Conservation (phyloP, 2,888 invertebrate genomes). For the Scaptomyza caliginosa region DNA sequence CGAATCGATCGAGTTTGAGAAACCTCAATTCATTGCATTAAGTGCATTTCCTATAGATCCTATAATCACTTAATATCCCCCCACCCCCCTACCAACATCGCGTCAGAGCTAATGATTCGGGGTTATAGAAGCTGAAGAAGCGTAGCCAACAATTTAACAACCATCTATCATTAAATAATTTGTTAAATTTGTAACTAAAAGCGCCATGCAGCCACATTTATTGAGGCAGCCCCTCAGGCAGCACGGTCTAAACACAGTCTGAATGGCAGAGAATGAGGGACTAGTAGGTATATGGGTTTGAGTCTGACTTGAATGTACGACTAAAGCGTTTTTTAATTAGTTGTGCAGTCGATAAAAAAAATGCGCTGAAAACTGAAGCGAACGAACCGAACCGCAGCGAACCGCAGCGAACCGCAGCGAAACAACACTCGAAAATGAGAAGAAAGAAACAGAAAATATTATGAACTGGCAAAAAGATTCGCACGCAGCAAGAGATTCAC, state of each 20-base stretch:
- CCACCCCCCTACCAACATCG: neutral
- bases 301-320: slow-evolving; percentile 31
- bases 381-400: slow-evolving; percentile 43
- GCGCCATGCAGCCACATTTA: slow-evolving; percentile 58
- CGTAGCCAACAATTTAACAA: slow-evolving; percentile 68
- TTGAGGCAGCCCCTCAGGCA: slow-evolving; percentile 16
- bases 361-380: slow-evolving; percentile 64
- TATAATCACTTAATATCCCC: slow-evolving; percentile 69
- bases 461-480: slow-evolving; percentile 60
- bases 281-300: neutral
- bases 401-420: slow-evolving; percentile 2
- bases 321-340: slow-evolving; percentile 75
- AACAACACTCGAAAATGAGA: neutral
- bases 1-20: neutral
- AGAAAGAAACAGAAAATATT: neutral
- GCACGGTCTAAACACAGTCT: slow-evolving; percentile 12
- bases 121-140: slow-evolving; percentile 18
- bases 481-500: slow-evolving; percentile 60
- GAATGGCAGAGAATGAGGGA: neutral
- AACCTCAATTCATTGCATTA: slow-evolving; percentile 27
- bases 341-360: slow-evolving; percentile 76
- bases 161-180: slow-evolving; percentile 79
- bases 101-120: slow-evolving; percentile 57
- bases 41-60: slow-evolving; percentile 31
- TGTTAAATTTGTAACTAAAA: slow-evolving; percentile 73